Conservation (phyloP, 30 jellyfish, hydroid and myxozoan genomes). For the Chrysaora quinquecirrha region DNA sequence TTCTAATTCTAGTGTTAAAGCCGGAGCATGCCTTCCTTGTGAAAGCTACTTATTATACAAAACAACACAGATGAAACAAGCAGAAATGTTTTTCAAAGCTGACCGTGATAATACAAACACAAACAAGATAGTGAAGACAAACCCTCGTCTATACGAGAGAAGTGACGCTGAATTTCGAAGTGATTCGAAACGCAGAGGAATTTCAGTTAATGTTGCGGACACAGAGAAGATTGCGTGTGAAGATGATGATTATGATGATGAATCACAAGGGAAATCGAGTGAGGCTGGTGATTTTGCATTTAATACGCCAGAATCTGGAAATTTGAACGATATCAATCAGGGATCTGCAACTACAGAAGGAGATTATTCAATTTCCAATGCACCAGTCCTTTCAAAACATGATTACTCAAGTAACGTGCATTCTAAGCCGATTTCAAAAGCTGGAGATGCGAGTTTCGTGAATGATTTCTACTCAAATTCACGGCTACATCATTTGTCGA, state of each 20-base stretch:
- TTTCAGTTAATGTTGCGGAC: background rate
- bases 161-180: background rate
- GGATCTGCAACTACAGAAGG: background rate
- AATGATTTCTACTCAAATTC: slow-evolving; percentile 90
- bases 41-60: slow-evolving; percentile 74
- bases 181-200: background rate
- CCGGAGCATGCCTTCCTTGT: slow-evolving; percentile 72
- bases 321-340: background rate
- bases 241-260: slow-evolving; percentile 2
- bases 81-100: background rate
- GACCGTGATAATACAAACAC: background rate
- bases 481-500: slow-evolving; percentile 93
- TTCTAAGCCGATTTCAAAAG: slow-evolving; percentile 67
- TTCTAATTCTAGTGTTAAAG: slow-evolving; percentile 79
- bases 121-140: background rate
- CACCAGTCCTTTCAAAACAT: slow-evolving; percentile 78
- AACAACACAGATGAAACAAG: background rate
- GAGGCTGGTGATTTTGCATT: background rate
- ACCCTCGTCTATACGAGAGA: background rate
- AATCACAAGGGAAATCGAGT: background rate
- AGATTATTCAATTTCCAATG: background rate
- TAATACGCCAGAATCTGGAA: background rate
- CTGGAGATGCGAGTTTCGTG: slow-evolving; percentile 93
- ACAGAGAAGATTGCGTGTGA: too few relatives aligned
- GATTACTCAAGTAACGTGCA: slow-evolving; percentile 39